Base-by-base conservation (phyloP, 2,888 invertebrate genomes). In the Pyrrhia umbra region DNA sequence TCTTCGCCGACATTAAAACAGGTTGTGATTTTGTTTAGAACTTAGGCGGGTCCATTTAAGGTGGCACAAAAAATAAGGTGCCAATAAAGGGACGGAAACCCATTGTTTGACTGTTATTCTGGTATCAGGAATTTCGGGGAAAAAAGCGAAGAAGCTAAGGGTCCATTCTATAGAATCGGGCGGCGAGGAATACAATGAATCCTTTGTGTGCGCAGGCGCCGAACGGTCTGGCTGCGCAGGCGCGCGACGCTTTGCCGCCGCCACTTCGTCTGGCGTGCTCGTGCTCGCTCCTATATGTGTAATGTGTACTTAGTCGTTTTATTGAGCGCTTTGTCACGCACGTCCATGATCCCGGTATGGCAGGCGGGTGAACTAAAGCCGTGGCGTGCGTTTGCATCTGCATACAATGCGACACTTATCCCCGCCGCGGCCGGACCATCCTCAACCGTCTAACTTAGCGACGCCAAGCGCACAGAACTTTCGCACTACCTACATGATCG, bases 71-170 rank as follows among this genome's bases (percentile, higher is more conserved):
- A 95, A 94, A 92, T 90, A 88, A 92, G 94, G 94, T 94, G 94
- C 94, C 93, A 95, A 94, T 94, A 94, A 94, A 95, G 88, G 94
- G 93, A 94, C 95, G 95, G 95, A 95, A 95, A 94, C 90, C 92
- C 91, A 92, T 95, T 95, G 94, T 94, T 91, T 89, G 92, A 86
- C 83, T 91, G 91, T 92, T 93, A 90, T 92, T 92, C 92, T 92
- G 88, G 88, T 88, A 92, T 92, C 90, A 90, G 91, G 94, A 93
- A 93, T 92, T 93, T 88, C 80, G 80, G 68, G 70, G 87, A 91
- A 92, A 93, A 86, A 92, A 90, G 82, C 85, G 81, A 84, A 86
- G 85, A 88, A 85, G 85, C 86, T 83, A 87, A 88, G 91, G 75
- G 92, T 88, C 88, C 85, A 85, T 91, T 90, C 85, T 88, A 86